phyloP scores from a whole-genome alignment of 2,888 invertebrate genomes.

The Tipula lateralis region DNA sequence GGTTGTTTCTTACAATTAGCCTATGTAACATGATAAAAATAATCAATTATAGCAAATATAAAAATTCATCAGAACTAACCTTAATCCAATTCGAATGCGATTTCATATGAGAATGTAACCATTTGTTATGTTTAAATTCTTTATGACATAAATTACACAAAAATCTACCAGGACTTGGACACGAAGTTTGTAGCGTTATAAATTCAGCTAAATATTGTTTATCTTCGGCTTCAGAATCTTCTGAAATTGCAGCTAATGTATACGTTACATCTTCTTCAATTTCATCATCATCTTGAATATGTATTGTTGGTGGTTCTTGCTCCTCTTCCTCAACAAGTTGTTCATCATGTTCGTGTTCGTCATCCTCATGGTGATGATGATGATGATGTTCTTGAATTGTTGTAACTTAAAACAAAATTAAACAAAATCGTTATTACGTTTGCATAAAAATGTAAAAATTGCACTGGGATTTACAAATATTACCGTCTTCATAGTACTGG shows the following conservation, averaged over 20 bases:
- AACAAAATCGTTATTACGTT: neutral
- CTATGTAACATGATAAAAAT: slow-evolving; percentile 36
- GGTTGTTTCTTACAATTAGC: slow-evolving; percentile 63
- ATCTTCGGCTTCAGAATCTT: slow-evolving; percentile 37
- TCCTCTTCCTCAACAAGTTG: slow-evolving; percentile 2
- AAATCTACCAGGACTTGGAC: slow-evolving; percentile 55
- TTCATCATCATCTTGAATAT: slow-evolving; percentile 37
- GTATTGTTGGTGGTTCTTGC: neutral
- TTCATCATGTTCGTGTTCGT: neutral
- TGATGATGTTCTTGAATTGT: slow-evolving; percentile 29
- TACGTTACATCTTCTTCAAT: slow-evolving; percentile 35
- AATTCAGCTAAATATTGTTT: slow-evolving; percentile 44
- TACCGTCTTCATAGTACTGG: slow-evolving; percentile 44
- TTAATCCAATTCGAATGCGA: slow-evolving; percentile 61
- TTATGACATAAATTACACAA: slow-evolving; percentile 60
- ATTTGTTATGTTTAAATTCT: slow-evolving; percentile 59
- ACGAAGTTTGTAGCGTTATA: slow-evolving; percentile 52
- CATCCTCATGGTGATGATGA: neutral
- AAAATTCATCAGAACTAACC: slow-evolving; percentile 35
- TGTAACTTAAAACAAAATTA: slow-evolving; percentile 26
- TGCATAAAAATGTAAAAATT: neutral
- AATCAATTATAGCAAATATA: neutral
- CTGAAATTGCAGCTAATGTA: slow-evolving; percentile 36
- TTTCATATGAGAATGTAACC: slow-evolving; percentile 59
- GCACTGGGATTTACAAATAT: neutral